Evolutionary conservation across 1,140 invertebrate species (phyloP).

Genomic region (Gryllus bimaculatus): DNA sequence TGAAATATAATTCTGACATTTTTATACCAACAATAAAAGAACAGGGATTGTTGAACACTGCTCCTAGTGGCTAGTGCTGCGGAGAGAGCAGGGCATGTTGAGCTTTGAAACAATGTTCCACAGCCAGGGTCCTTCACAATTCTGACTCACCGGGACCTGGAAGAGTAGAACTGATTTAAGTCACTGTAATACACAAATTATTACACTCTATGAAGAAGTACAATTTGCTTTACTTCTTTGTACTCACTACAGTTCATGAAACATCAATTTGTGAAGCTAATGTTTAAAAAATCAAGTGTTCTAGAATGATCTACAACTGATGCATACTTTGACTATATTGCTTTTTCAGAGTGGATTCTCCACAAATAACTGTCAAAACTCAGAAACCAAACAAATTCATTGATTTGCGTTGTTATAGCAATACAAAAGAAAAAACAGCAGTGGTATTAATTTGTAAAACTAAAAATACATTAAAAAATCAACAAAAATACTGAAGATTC

Average conservation of each 20-base stretch:
- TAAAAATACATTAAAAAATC: too few species aligned
- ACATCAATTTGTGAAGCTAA: too few species aligned
- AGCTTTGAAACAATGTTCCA: neutral
- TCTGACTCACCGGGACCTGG: neutral
- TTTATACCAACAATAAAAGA: neutral
- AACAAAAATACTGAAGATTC: too few species aligned
- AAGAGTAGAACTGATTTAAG: neutral
- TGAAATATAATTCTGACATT: neutral
- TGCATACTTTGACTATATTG: too few species aligned
- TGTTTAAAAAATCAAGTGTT: too few species aligned
- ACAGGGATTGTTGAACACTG: neutral
- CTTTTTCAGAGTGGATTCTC: too few species aligned
- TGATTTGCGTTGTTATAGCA: neutral
- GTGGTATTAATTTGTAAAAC: neutral
- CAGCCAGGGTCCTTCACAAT: neutral
- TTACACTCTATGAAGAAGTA: neutral
- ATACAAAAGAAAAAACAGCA: neutral
- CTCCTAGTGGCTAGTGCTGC: neutral
- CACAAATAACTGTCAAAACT: neutral
- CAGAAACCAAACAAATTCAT: slow-evolving; percentile 1
- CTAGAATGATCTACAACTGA: too few species aligned
- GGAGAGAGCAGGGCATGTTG: neutral
- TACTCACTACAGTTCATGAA: too few species aligned
- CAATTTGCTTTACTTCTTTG: too few species aligned
- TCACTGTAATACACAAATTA: neutral